Evolutionary conservation across 2,113 vertebrate genomes (phyloP).

Genomic region (Chaenogobius annularis): DNA sequence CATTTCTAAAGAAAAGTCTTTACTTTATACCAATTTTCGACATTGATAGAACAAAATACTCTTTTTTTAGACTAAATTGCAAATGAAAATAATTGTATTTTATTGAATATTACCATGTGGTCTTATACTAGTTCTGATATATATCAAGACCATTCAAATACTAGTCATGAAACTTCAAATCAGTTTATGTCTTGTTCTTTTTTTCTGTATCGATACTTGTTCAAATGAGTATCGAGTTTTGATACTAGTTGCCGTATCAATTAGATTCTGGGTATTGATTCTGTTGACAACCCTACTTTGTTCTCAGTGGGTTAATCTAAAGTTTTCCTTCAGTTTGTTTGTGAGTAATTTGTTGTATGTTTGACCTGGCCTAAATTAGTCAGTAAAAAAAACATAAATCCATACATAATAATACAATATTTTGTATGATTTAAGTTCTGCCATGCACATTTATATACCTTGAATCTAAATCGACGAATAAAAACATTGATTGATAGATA

Average conservation of each 20-base stretch:
- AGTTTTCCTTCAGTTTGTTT: neutral
- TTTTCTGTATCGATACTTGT: too few relatives aligned
- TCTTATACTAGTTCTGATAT: too few relatives aligned
- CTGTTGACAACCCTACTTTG: neutral
- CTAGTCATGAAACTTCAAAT: neutral
- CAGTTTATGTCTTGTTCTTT: too few relatives aligned
- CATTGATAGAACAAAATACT: too few relatives aligned
- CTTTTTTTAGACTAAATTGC: too few relatives aligned
- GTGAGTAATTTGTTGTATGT: neutral
- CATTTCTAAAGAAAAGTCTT: too few relatives aligned
- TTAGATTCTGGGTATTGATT: neutral
- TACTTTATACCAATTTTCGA: neutral
- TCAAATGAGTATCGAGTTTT: neutral
- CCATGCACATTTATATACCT: neutral
- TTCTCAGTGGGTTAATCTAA: neutral
- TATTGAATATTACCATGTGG: too few relatives aligned
- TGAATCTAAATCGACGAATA: too few relatives aligned
- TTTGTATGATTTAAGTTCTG: neutral
- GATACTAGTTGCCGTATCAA: neutral
- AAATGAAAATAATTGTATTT: too few relatives aligned
- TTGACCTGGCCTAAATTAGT: neutral
- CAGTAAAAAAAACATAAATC: too few relatives aligned
- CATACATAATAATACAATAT: too few relatives aligned
- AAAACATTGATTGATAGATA: too few relatives aligned
- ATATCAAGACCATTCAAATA: neutral